Evolutionary conservation across 2,797 vertebrate genomes (phyloP).

Genomic region (Trematomus bernacchii): DNA sequence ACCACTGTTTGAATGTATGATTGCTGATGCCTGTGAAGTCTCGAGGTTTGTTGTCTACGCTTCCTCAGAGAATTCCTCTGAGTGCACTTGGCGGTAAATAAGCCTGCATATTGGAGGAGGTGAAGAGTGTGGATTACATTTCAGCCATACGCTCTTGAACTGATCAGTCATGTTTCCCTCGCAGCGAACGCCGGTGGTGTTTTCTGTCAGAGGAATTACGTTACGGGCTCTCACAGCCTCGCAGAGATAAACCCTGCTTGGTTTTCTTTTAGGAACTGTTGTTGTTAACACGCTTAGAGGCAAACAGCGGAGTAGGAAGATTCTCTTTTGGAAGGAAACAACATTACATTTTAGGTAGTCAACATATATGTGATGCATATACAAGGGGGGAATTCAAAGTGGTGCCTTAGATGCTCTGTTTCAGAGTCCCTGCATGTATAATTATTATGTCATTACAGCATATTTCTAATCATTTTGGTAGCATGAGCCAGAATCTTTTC

Average conservation of each 20-base stretch:
- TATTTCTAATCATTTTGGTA: not conserved
- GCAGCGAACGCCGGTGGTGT: slow-evolving; percentile 39
- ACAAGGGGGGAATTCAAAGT: not conserved
- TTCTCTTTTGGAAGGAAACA: not conserved
- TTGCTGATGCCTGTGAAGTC: not conserved
- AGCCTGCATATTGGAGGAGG: slow-evolving; percentile 48
- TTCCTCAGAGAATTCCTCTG: slow-evolving; percentile 25
- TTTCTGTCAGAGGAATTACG: slow-evolving; percentile 73
- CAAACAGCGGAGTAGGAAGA: slow-evolving; percentile 4
- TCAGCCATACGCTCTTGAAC: slow-evolving; percentile 47
- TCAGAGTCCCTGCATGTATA: not conserved
- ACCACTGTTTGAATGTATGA: not conserved
- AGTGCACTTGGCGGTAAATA: slow-evolving; percentile 60
- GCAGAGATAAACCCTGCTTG: slow-evolving; percentile 18
- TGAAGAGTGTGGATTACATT: slow-evolving; percentile 57
- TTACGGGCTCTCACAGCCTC: slow-evolving; percentile 30
- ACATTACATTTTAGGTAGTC: not conserved
- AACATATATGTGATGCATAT: not conserved
- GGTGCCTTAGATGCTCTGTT: not conserved
- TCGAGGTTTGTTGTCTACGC: slow-evolving; percentile 19
- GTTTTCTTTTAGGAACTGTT: slow-evolving; percentile 2
- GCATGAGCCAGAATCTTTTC: too few relatives aligned
- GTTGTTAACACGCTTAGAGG: slow-evolving; percentile 10
- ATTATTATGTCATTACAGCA: not conserved
- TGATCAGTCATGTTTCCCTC: slow-evolving; percentile 52